Evolutionary conservation across 2,888 invertebrate genomes (phyloP), one percentile per base, ranked within the genome.

Genomic region (Schizotus pectinicornis): DNA sequence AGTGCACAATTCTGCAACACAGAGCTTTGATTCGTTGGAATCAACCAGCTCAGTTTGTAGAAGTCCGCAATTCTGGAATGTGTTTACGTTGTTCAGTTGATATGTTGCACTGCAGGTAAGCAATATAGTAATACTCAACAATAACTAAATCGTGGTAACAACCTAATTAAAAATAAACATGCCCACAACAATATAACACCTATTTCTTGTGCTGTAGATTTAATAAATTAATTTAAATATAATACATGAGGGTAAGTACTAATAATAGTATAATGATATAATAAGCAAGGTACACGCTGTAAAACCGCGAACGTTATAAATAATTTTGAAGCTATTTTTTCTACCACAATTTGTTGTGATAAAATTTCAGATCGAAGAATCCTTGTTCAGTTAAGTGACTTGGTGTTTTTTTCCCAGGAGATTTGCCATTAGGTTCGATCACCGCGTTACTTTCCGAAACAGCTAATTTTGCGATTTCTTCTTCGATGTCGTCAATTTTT

Each of bases 321-420:
- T 22, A 22, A 22, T 22, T 22, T 22, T 22, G 22, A 22, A 22
- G 22, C 22, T 36, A 22, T 48, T 30, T 42, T 42, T 42, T 30
- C 3, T 88, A 91, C 91, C 91, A 91, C 69, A 91, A 81, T 68
- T 87, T 88, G 70, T 88, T 90, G 78, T 90, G 90, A 77, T 88
- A 89, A 79, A 89, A 90, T 75, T 91, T 91, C 38, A 91, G 82
- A 79, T 91, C 90, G 68, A 90, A 85, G 77, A 85, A 89, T 38
- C 88, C 89, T 70, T 85, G 85, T 45, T 86, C 86, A 12, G 88
- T 88, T 45, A 80, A 69, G 63, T 79, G 78, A 68, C 76, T 77
- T 33, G 80, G 77, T 35, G 76, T 77, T 59, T 79, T 79, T 56
- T 73, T 76, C 33, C 72, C 73, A 14, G 72, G 65, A 38, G 74